phyloP scores from a whole-genome alignment of 1,140 invertebrate genomes.

The Stenopsyche tienmushanensis region DNA sequence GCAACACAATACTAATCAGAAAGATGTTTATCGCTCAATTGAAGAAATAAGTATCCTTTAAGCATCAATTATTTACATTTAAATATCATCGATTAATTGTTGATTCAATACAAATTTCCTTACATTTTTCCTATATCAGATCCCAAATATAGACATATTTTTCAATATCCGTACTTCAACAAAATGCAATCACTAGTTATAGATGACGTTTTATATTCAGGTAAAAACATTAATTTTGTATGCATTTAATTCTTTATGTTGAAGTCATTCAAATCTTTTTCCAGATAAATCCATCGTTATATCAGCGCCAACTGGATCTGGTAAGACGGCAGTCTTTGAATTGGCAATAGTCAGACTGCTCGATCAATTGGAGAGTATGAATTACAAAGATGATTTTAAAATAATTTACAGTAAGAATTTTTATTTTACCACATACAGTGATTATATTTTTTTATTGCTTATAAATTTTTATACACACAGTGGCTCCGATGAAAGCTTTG shows the following conservation, averaged over 20 bases:
- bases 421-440: neutral
- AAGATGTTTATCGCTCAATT: constrained; percentile 48
- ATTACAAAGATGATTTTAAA: constrained; percentile 55
- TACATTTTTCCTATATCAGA: constrained; percentile 45
- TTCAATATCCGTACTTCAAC: constrained; percentile 70
- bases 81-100: neutral
- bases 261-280: too few species aligned
- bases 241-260: too few species aligned
- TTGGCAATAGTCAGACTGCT: constrained; percentile 71
- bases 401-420: constrained; percentile 63
- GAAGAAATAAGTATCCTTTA: constrained; percentile 50
- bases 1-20: constrained; percentile 28
- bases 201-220: constrained; percentile 63
- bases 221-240: constrained; percentile 51
- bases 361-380: constrained; percentile 52
- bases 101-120: constrained; percentile 17
- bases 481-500: constrained; percentile 80
- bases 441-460: constrained; percentile 29
- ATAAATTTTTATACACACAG: too few species aligned
- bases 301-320: constrained; percentile 77
- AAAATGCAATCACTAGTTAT: constrained; percentile 69
- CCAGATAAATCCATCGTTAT: constrained; percentile 71
- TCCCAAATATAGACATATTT: constrained; percentile 59
- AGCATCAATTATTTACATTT: constrained; percentile 1
- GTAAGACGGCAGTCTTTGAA: constrained; percentile 82